Percentiles rank a stretch among this genome's conserved stretches.
Evolutionary conservation across 2,888 invertebrate species (phyloP).

Genomic region (Sepioteuthis lessoniana): DNA sequence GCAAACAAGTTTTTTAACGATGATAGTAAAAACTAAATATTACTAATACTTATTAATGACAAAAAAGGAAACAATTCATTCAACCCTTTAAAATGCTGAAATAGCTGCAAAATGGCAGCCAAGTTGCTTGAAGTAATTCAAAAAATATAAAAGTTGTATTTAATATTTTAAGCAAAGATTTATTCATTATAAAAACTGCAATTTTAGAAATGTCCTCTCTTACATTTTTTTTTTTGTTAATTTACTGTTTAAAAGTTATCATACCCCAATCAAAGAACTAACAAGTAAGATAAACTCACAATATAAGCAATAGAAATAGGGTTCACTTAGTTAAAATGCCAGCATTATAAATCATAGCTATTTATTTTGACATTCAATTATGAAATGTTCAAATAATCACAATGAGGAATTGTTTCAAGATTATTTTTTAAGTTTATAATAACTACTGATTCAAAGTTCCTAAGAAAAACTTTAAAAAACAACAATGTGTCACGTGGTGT

Average conservation of each 20-base stretch:
- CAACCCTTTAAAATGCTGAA: background rate
- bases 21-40: background rate
- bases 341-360: background rate
- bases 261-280: background rate
- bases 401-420: background rate
- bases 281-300: background rate
- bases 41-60: no score
- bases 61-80: background rate
- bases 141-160: background rate
- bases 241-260: no score
- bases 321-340: no score
- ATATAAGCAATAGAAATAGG: background rate
- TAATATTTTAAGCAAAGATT: background rate
- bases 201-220: background rate
- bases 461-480: background rate
- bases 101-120: background rate
- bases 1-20: background rate
- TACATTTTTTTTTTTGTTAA: no score
- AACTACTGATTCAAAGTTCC: background rate
- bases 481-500: no score
- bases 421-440: background rate
- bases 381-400: background rate
- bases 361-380: conserved; percentile 1
- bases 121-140: background rate
- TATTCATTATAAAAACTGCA: background rate